A percentile compares a stretch with the other conserved stretches of the same genome.
These are phyloP conservation scores for Yponomeuta malinellus DNA, from an alignment of 2,888 invertebrate genomes.

Conservation along the genomic window DNA sequence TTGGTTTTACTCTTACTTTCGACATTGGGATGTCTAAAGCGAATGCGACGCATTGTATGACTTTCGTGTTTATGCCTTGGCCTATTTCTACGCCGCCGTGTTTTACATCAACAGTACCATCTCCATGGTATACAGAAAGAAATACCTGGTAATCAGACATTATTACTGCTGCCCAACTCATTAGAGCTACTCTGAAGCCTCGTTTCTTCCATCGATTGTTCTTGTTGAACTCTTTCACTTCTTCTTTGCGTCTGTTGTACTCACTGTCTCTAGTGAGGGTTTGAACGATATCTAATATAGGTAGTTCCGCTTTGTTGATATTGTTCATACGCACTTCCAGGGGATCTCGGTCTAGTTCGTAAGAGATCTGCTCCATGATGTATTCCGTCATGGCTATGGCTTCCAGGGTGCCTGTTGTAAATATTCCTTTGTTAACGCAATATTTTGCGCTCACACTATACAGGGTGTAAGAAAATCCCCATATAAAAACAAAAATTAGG, in stretches of 20 bases:
- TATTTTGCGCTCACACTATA: no score
- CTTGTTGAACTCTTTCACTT: conserved; percentile 73
- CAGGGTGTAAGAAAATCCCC: no score
- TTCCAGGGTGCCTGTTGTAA: conserved; percentile 70
- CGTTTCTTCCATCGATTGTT: conserved; percentile 88
- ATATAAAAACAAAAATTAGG: no score
- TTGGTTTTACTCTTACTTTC: conserved; percentile 79
- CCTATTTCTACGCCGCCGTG: conserved; percentile 87
- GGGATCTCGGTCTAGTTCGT: conserved; percentile 72
- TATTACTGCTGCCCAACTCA: conserved; percentile 78
- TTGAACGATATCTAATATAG: conserved; percentile 61
- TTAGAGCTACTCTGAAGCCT: conserved; percentile 81
- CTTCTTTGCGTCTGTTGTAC: conserved; percentile 61
- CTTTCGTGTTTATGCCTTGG: conserved; percentile 86
- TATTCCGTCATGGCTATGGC: conserved; percentile 76
- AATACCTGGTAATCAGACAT: conserved; percentile 74
- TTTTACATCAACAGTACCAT: conserved; percentile 81
- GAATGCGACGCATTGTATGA: conserved; percentile 79
- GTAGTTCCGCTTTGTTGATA: conserved; percentile 42
- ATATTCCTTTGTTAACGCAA: not conserved
- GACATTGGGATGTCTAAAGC: conserved; percentile 79
- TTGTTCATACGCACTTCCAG: conserved; percentile 75
- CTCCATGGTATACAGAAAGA: conserved; percentile 81
- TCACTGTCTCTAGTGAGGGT: conserved; percentile 60
- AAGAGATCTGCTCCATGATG: conserved; percentile 81